These are phyloP conservation scores for Hylaeus anthracinus DNA, from an alignment of 1,140 invertebrate genomes.

Conservation along the genomic window DNA sequence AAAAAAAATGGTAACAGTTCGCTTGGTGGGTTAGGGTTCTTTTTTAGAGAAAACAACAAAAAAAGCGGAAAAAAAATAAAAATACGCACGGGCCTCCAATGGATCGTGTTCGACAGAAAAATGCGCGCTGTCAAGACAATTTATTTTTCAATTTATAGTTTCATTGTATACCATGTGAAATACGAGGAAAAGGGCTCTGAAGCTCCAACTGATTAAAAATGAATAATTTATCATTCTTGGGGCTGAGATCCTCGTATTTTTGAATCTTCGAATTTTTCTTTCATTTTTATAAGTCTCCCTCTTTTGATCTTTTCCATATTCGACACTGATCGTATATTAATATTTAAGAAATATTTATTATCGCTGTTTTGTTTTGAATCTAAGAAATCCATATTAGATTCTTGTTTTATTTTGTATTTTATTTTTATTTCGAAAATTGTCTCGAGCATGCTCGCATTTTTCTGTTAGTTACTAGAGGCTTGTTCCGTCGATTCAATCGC, in stretches of 20 bases:
- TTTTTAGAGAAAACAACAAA: conserved; percentile 46
- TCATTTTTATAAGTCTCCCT: no score
- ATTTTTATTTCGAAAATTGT: not conserved
- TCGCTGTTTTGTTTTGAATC: not conserved
- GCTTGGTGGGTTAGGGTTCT: conserved; percentile 38
- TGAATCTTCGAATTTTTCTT: not conserved
- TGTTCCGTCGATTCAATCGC: conserved; percentile 58
- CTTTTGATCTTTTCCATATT: no score
- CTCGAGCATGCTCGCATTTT: conserved; percentile 25
- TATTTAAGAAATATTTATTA: not conserved
- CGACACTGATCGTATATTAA: no score
- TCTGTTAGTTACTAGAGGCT: conserved; percentile 42
- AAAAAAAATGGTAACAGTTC: conserved; percentile 24
- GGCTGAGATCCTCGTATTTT: not conserved
- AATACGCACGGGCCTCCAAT: conserved; percentile 28
- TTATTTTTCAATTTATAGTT: no score
- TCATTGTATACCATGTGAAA: no score
- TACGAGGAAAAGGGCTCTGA: no score
- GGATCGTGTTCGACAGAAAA: conserved; percentile 32
- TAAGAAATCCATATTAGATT: not conserved
- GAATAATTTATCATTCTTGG: no score
- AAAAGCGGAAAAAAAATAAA: conserved; percentile 53
- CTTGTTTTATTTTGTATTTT: no score
- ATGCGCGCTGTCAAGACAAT: conserved; percentile 30
- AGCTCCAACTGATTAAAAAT: no score